Percentiles rank a stretch among this genome's conserved stretches.
Conservation (phyloP, 2,888 invertebrate species). For the Trissolcus brochymenae region DNA sequence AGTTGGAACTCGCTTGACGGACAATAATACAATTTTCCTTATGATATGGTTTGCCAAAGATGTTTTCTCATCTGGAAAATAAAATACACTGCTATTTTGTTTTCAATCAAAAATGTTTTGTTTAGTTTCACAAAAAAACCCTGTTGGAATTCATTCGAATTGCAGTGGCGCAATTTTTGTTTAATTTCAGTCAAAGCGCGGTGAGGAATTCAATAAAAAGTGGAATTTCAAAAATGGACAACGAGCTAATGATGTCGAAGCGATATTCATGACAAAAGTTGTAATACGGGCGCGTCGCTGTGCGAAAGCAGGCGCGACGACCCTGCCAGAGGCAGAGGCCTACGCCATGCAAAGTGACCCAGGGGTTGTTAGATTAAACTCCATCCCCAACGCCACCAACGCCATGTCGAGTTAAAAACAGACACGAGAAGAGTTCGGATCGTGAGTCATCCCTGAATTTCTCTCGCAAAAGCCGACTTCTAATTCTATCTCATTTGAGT, state of each 20-base stretch:
- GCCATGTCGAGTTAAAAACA: slow-evolving; percentile 72
- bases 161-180: too few relatives aligned
- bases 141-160: too few relatives aligned
- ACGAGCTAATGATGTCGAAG: slow-evolving; percentile 54
- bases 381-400: slow-evolving; percentile 70
- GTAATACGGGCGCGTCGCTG: slow-evolving; percentile 63
- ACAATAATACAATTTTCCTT: slow-evolving; percentile 22
- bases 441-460: slow-evolving; percentile 68
- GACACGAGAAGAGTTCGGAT: slow-evolving; percentile 66
- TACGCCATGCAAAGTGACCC: slow-evolving; percentile 72
- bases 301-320: slow-evolving; percentile 69
- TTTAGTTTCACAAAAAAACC: neutral
- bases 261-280: slow-evolving; percentile 66
- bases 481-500: slow-evolving; percentile 38
- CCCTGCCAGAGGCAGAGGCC: slow-evolving; percentile 61
- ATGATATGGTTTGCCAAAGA: neutral
- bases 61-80: neutral
- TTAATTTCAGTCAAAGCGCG: too few relatives aligned
- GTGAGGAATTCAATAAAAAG: too few relatives aligned
- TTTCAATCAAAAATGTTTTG: neutral
- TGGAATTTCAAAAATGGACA: slow-evolving; percentile 27
- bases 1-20: slow-evolving; percentile 7
- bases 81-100: neutral
- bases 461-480: slow-evolving; percentile 24
- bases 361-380: slow-evolving; percentile 75